Base-by-base conservation (phyloP, 2,797 vertebrate species). In the Semotilus atromaculatus region DNA sequence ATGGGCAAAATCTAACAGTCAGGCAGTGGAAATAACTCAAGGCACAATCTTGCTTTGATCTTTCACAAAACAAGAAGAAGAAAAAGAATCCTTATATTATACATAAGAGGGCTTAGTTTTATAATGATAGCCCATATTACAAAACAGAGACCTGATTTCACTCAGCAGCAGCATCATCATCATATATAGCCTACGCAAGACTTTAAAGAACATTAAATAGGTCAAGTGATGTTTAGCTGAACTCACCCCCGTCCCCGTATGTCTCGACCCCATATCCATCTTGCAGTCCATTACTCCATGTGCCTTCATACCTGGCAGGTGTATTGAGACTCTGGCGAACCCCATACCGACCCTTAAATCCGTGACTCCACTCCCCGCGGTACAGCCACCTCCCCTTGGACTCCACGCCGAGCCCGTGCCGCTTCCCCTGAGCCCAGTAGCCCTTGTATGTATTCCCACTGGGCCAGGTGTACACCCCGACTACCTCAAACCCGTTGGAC, bases 391-490 rank as follows among this genome's bases (percentile, higher is more conserved):
- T 95, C 88, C 97, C 97, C 89, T 98, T 98, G 87, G 94, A 96
- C 91, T 98, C 97, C 88, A 97, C 96, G 86, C 97, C 97, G 91
- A 98, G 96, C 88, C 97, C 97, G 90, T 98, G 97, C 80, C 97
- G 94, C 85, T 98, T 98, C 88, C 97, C 97, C 89, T 98, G 97
- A 67, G 96, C 95, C 97, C 97, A 98, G 94, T 97, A 96, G 86
- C 97, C 97, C 93, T 95, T 95, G 94, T 96, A 98, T 81, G 96
- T 92, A 93, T 98, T 98, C 85, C 97, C 97, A 92, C 97, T 98
- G 93, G 97, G 97, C 97, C 97, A 98, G 93, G 97, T 98, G 95
- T 98, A 98, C 85, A 95, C 95, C 55, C 97, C 97, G 53, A 96
- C 96, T 92, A 97, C 95, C 94, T 98, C 97, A 91, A 98, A 98